Conservation (phyloP, 2,888 invertebrate species). For the Galerucella pusilla region DNA sequence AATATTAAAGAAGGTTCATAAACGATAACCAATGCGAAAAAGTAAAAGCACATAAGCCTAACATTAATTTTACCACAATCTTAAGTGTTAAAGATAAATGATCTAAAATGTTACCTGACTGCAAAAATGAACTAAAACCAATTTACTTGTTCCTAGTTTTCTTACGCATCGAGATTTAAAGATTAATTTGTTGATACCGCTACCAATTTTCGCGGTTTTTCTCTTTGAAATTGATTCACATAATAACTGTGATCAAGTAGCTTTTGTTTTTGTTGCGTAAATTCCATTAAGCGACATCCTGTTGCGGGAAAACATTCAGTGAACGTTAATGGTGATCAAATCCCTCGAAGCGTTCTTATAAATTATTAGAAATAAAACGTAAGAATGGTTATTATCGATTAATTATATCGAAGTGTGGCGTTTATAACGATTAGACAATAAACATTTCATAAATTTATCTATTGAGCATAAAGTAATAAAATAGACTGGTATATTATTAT, state of each 20-base stretch:
- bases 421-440: conserved; percentile 19
- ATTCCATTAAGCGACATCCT: not conserved
- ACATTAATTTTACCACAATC: too few species aligned
- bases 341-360: conserved; percentile 12
- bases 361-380: conserved; percentile 21
- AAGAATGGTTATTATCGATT: conserved; percentile 16
- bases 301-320: not conserved
- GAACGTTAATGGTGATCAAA: conserved; percentile 12
- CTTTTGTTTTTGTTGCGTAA: not conserved
- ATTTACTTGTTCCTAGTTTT: too few species aligned
- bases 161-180: too few species aligned
- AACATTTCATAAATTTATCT: conserved; percentile 20
- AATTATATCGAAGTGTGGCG: conserved; percentile 24
- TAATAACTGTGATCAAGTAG: too few species aligned
- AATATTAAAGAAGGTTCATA: too few species aligned
- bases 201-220: not conserved
- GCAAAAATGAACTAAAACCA: too few species aligned
- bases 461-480: conserved; percentile 3
- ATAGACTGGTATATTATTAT: not conserved
- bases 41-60: too few species aligned
- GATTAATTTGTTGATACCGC: too few species aligned
- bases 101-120: too few species aligned
- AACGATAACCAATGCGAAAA: too few species aligned
- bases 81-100: too few species aligned
- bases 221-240: too few species aligned